Percentiles rank a stretch among this genome's conserved stretches.
phyloP scores from a whole-genome alignment of 2,113 vertebrate species.

The Solea solea region DNA sequence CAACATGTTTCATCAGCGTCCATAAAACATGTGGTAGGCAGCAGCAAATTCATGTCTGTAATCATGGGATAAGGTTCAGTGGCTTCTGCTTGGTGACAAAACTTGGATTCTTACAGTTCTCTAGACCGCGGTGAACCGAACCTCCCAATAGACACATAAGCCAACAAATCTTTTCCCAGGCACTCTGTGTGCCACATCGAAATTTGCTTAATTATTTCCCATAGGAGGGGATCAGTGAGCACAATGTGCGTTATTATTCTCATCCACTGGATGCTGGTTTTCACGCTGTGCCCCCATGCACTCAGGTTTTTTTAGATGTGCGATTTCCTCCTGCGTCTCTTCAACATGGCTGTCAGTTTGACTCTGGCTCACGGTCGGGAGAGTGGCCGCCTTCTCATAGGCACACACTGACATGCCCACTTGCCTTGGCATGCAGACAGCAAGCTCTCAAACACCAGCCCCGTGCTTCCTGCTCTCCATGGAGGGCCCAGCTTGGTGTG shows the following conservation, averaged over 20 bases:
- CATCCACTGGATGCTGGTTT: conserved; percentile 55
- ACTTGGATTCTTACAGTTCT: conserved; percentile 29
- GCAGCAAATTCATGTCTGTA: conserved; percentile 11
- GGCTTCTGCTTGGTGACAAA: conserved; percentile 37
- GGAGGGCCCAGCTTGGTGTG: conserved; percentile 47
- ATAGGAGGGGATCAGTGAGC: conserved; percentile 18
- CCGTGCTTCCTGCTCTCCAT: conserved; percentile 60
- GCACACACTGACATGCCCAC: conserved; percentile 52
- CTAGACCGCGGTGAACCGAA: conserved; percentile 37
- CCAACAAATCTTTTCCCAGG: conserved; percentile 53
- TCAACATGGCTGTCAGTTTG: conserved; percentile 70
- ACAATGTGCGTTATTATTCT: conserved; percentile 64
- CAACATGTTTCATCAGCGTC: conserved; percentile 1
- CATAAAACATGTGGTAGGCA: conserved; percentile 1
- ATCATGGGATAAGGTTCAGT: conserved; percentile 15
- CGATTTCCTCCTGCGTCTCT: conserved; percentile 63
- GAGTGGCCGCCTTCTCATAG: conserved; percentile 53
- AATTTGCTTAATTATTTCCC: conserved; percentile 60
- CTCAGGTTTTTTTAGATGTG: conserved; percentile 54
- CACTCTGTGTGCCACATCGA: conserved; percentile 41
- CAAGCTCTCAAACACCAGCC: conserved; percentile 47
- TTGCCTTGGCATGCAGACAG: conserved; percentile 52
- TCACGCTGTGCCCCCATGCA: conserved; percentile 36
- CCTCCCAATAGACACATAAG: conserved; percentile 30
- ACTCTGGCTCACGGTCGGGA: conserved; percentile 58